Percentiles rank a stretch among this genome's conserved stretches.
Evolutionary conservation across 2,888 invertebrate species (phyloP).

Genomic region (Sarcophaga variegata): DNA sequence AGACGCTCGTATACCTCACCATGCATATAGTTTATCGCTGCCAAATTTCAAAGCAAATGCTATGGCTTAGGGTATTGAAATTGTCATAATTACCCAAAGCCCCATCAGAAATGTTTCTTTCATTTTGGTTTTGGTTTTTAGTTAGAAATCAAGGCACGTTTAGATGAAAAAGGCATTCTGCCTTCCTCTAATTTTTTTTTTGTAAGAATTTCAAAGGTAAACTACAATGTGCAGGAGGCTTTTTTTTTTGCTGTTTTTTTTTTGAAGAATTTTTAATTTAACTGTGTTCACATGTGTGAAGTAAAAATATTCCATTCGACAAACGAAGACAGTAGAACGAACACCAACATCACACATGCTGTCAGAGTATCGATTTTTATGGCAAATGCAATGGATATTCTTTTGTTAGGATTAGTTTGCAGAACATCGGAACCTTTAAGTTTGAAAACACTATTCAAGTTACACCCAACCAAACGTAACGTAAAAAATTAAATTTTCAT

Average conservation of each 20-base stretch:
- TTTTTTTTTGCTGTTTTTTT: not conserved
- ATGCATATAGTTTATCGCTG: not conserved
- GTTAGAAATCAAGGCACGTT: conserved; percentile 37
- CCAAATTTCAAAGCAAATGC: not conserved
- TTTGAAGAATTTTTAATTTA: conserved; percentile 52
- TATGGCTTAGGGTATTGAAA: not conserved
- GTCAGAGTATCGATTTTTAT: conserved; percentile 24
- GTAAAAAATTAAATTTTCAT: too few species aligned
- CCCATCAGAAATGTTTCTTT: not conserved
- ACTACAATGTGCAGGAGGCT: conserved; percentile 27
- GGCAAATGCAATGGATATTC: not conserved
- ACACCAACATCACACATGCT: conserved; percentile 10
- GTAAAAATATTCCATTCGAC: not conserved
- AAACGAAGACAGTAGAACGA: not conserved
- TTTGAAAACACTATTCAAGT: too few species aligned
- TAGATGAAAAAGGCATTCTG: not conserved
- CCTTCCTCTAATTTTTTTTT: too few species aligned
- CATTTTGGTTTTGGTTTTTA: not conserved
- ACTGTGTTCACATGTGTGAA: conserved; percentile 28
- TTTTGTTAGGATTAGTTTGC: not conserved
- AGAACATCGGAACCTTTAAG: not conserved
- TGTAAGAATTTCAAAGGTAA: conserved; percentile 36
- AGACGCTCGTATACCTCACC: not conserved
- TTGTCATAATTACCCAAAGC: not conserved
- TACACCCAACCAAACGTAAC: too few species aligned